Base-by-base conservation (phyloP, 2,888 invertebrate species). In the Dermolepida albohirtum region DNA sequence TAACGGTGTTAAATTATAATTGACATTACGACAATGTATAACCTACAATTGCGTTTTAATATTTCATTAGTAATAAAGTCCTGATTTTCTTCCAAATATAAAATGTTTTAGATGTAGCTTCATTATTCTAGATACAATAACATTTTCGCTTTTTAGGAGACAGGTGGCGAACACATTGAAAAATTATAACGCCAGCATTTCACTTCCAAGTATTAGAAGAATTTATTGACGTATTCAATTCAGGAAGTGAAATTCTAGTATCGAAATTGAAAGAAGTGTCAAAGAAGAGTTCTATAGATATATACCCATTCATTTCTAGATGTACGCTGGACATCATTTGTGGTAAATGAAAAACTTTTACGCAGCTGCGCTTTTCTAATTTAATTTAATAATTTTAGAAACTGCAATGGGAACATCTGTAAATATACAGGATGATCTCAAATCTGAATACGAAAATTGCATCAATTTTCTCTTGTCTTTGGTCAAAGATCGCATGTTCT, bases 321-420 rank as follows among this genome's bases (percentile, higher is more conserved):
- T 90, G 84, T 82, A 88, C 85, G 5, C 78, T 89, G 75, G 89
- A 89, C 77, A 85, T 87, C 39, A 88, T 89, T 59, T 87, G 88
- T 76, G 88, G 88, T 88, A 80, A 80, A 44, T 68, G 12, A 10
- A 16, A 16, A 8, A 5, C 1, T 11, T 22, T 22, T 14, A 17
- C 22, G 22, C 14, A 39, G 11, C 8, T n/a, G 10, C 5, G n/a
- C 50, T 50, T 2, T 22, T 34, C 1, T 12, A 43, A n/a, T 27
- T 57, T 12, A 11, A 5, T 2, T n/a, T n/a, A n/a, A n/a, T n/a
- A n/a, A 11, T 22, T 59, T n/a, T 40, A 59, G 66, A 64, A 50
- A 50, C 66, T 10, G 92, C 94, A 10, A 95, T 95, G 94, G 95
- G 94, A 0, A 87, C 89, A 10, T 86, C 87, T 17, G 84, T 92